Evolutionary conservation across 1,140 invertebrate species (phyloP).

Genomic region (Drosophila oshimai): DNA sequence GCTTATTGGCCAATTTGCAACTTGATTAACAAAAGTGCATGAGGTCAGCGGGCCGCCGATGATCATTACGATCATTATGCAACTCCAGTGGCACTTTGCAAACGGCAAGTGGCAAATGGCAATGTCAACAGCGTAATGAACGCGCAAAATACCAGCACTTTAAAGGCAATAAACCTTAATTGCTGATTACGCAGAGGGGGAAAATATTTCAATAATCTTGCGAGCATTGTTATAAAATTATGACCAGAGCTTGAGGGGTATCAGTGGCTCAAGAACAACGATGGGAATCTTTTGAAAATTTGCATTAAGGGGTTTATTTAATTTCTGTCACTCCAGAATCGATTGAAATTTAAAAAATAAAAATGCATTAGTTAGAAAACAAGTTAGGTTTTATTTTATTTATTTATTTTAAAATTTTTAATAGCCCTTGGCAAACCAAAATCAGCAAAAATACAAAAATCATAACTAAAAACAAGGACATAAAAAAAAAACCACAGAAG

Average conservation of each 20-base stretch:
- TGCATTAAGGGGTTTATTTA: too few species aligned
- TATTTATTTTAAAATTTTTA: too few species aligned
- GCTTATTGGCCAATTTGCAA: slow-evolving; percentile 70
- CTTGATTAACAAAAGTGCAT: slow-evolving; percentile 66
- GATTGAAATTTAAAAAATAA: too few species aligned
- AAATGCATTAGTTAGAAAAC: too few species aligned
- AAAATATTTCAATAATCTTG: slow-evolving; percentile 65
- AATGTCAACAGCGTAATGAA: neutral
- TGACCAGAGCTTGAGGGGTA: neutral
- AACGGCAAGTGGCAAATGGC: slow-evolving; percentile 7
- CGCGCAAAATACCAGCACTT: slow-evolving; percentile 22
- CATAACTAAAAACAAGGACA: too few species aligned
- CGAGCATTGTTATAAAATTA: neutral
- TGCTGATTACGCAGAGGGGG: slow-evolving; percentile 60
- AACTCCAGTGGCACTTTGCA: neutral
- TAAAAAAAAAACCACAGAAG: too few species aligned
- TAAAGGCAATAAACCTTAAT: slow-evolving; percentile 70
- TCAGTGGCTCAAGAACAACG: too few species aligned
- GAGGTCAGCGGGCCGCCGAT: slow-evolving; percentile 3
- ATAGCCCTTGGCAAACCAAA: too few species aligned
- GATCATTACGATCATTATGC: slow-evolving; percentile 13
- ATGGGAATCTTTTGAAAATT: too few species aligned
- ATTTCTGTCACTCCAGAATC: too few species aligned
- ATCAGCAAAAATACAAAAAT: too few species aligned
- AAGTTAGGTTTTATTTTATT: too few species aligned